These are phyloP conservation scores for Lasioglossum morio DNA, from an alignment of 2,888 invertebrate species.

Conservation along the genomic window DNA sequence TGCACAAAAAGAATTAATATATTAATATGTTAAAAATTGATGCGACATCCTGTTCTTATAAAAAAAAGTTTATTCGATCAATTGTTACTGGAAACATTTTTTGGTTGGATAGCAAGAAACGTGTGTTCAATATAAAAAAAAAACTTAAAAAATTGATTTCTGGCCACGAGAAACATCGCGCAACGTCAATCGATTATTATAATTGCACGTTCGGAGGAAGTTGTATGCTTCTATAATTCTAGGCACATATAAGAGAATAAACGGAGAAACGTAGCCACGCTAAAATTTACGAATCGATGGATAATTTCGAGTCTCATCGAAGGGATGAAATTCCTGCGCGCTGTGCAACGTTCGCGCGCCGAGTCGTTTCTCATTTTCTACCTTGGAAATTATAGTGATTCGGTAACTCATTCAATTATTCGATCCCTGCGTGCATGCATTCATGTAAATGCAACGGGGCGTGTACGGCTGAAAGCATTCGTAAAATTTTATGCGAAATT, in stretches of 20 bases:
- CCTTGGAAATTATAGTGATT: not conserved
- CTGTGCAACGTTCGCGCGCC: not conserved
- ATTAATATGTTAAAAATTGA: no score
- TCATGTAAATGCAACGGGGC: not conserved
- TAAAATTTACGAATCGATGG: not conserved
- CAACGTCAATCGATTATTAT: not conserved
- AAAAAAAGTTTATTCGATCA: no score
- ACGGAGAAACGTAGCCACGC: not conserved
- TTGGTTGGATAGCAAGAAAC: no score
- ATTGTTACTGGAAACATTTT: no score
- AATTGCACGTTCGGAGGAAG: not conserved
- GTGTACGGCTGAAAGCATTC: not conserved
- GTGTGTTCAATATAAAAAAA: no score
- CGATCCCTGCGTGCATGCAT: not conserved
- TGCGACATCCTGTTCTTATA: no score
- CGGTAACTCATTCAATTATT: not conserved
- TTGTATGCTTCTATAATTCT: no score
- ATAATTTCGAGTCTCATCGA: not conserved
- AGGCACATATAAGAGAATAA: not conserved
- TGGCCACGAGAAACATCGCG: not conserved
- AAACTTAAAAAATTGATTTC: no score
- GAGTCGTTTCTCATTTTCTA: not conserved
- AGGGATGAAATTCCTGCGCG: not conserved
- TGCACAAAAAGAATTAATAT: no score
- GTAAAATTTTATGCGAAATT: conserved; percentile 9